Base-by-base conservation (phyloP, 1,140 invertebrate genomes). In the Pogonomyrmex californicus region DNA sequence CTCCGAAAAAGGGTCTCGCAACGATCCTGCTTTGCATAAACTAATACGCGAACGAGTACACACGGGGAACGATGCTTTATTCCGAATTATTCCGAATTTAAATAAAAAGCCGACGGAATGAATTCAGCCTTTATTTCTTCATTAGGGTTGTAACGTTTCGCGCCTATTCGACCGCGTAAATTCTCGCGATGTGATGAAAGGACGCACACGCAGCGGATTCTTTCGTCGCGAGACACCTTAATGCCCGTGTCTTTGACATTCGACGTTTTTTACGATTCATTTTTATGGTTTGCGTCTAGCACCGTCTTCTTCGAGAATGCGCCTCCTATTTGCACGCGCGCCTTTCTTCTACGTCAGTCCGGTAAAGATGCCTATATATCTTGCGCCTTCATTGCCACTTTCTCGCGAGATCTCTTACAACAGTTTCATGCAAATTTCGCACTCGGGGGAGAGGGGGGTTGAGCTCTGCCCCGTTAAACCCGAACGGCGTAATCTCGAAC, bases 401-500 rank as follows among this genome's bases (percentile, higher is more conserved):
- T 82, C 82, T 78, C 56, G 82, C 14, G 36, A 85, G 82, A 85
- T 82, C 85, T 86, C 51, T 60, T 70, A 82, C 77, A 86, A 71
- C 63, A 82, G 54, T 75, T 65, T 66, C 79, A 87, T 87, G 86
- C 47, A 87, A 87, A 87, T 87, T 85, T 82, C 33, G 38, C 85
- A n/a, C 36, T n/a, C n/a, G 77, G 5, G 7, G 10, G 47, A 30
- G 41, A 68, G 65, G 41, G 0, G 36, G 6, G 62, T 41, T 30
- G 65, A 49, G 12, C 58, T 63, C 66, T 12, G 54, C 44, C 70
- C 36, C 82, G 70, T 87, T 87, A 85, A 77, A 85, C 23, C 70
- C 68, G 62, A 77, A 87, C 86, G 70, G 77, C 81, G 62, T 87
- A 87, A 85, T 87, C 81, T 87, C 81, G 51, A 87, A 76, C 33